phyloP scores from a whole-genome alignment of 2,888 invertebrate genomes.

The Lasiommata megera region DNA sequence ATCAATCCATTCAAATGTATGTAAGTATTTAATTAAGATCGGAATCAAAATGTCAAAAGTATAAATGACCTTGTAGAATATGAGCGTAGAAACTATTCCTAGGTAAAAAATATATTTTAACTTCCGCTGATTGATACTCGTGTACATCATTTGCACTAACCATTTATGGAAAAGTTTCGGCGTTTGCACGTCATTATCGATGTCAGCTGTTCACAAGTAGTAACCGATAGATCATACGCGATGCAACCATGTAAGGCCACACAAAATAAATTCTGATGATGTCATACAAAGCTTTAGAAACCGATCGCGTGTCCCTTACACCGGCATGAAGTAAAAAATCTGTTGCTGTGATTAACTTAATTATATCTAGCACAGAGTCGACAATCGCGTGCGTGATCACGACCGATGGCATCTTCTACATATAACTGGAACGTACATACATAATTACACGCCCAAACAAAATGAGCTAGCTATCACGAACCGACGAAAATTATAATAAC shows the following conservation, averaged over 20 bases:
- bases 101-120: background rate
- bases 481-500: conserved; percentile 69
- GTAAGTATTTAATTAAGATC: too few relatives aligned
- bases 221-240: conserved; percentile 56
- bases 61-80: too few relatives aligned
- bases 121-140: conserved; percentile 3
- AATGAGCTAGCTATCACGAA: conserved; percentile 54
- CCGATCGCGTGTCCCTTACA: conserved; percentile 43
- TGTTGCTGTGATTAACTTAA: conserved; percentile 16
- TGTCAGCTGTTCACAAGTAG: conserved; percentile 57
- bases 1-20: too few relatives aligned
- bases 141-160: conserved; percentile 23
- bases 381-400: conserved; percentile 21
- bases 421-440: conserved; percentile 27
- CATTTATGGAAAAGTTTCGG: conserved; percentile 53
- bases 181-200: conserved; percentile 55
- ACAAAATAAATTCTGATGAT: conserved; percentile 67
- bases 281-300: conserved; percentile 59
- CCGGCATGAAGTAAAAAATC: conserved; percentile 25
- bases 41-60: too few relatives aligned
- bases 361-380: conserved; percentile 22
- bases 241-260: conserved; percentile 71
- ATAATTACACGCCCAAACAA: conserved; percentile 64
- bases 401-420: conserved; percentile 17
- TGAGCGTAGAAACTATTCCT: too few relatives aligned